phyloP scores from a whole-genome alignment of 92 coral and sea anemone species.

The Heteractis magnifica region DNA sequence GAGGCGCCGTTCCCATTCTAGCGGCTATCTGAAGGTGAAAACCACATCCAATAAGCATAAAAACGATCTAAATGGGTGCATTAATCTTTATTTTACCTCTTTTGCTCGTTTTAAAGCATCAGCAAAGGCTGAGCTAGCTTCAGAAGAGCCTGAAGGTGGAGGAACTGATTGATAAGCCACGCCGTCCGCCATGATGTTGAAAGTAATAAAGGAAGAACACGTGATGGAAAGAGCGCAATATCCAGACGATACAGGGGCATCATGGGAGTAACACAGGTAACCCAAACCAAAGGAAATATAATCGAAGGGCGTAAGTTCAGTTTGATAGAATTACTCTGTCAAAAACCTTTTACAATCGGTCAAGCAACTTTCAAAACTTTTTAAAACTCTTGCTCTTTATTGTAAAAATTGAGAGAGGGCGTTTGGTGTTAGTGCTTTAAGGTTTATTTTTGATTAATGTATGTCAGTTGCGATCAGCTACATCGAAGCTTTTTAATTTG shows the following conservation, averaged over 20 bases:
- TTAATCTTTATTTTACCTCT: conserved; percentile 61
- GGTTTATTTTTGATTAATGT: too few species aligned
- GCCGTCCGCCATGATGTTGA: conserved; percentile 83
- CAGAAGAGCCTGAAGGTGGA: conserved; percentile 75
- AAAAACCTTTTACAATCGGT: too few species aligned
- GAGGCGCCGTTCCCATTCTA: conserved; percentile 73
- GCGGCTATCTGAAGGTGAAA: conserved; percentile 73
- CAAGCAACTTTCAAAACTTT: too few species aligned
- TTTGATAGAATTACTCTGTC: too few species aligned
- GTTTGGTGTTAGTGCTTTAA: too few species aligned
- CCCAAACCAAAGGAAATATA: neutral
- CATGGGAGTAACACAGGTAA: conserved; percentile 36
- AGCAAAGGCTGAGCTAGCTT: conserved; percentile 79
- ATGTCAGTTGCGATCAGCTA: too few species aligned
- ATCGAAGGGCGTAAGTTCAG: too few species aligned
- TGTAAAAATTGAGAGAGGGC: too few species aligned
- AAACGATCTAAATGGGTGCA: conserved; percentile 2
- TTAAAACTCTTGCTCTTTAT: too few species aligned
- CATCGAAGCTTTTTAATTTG: too few species aligned
- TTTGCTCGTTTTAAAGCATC: conserved; percentile 91
- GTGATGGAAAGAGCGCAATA: conserved; percentile 15
- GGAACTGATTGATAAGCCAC: conserved; percentile 68
- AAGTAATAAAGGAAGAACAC: conserved; percentile 30
- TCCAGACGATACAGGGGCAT: neutral
- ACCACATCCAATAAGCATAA: conserved; percentile 13